phyloP scores from a whole-genome alignment of 2,888 invertebrate genomes.

The Patella caerulea region DNA sequence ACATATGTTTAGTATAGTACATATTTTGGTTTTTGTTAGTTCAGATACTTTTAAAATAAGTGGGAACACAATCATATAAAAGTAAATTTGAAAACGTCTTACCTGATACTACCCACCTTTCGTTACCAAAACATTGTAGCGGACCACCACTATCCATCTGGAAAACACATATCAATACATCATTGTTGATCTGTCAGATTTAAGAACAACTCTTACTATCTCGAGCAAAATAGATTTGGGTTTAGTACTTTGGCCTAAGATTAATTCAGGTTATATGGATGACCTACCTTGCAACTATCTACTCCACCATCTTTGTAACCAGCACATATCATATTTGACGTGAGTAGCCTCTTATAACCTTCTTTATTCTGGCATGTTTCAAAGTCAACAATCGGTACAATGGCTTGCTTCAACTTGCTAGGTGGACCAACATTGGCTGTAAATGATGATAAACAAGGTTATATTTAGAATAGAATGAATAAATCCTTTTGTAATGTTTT shows the following conservation, averaged over 20 bases:
- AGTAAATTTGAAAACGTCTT: background rate
- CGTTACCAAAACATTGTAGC: slow-evolving; percentile 49
- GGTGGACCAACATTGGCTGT: slow-evolving; percentile 6
- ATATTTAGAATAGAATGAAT: too few species aligned
- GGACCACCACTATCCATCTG: slow-evolving; percentile 67
- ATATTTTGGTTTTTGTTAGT: too few species aligned
- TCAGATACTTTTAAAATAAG: too few species aligned
- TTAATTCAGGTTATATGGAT: too few species aligned
- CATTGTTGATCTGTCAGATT: too few species aligned
- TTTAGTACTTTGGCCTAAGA: too few species aligned
- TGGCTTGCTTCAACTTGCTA: slow-evolving; percentile 17
- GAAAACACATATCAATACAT: background rate
- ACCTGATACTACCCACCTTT: slow-evolving; percentile 51
- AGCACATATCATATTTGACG: slow-evolving; percentile 49
- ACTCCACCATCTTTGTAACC: slow-evolving; percentile 45
- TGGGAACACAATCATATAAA: too few species aligned
- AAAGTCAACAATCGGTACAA: slow-evolving; percentile 25
- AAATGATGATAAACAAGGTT: background rate
- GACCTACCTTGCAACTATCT: slow-evolving; percentile 48
- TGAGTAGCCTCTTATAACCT: slow-evolving; percentile 28
- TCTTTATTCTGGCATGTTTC: slow-evolving; percentile 19
- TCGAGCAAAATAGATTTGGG: too few species aligned
- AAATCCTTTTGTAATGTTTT: too few species aligned
- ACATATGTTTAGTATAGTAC: too few species aligned
- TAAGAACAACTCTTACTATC: too few species aligned